Conservation (phyloP, 2,888 invertebrate species). For the Dasysyrphus tricinctus region DNA sequence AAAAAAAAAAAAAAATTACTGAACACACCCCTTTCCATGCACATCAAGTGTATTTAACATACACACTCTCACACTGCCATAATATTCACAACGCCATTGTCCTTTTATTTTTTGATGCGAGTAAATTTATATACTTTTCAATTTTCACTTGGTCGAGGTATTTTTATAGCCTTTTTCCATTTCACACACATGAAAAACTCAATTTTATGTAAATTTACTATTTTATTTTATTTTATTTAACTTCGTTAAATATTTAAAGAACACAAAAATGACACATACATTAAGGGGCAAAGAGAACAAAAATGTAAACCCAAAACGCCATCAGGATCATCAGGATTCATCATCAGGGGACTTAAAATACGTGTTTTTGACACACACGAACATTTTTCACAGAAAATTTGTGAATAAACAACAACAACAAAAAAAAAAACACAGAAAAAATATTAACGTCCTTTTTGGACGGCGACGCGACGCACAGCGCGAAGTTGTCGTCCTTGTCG, state of each 20-base stretch:
- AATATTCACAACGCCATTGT: constrained; percentile 57
- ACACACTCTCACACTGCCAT: constrained; percentile 19
- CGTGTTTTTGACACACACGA: constrained; percentile 45
- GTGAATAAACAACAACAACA: too few relatives aligned
- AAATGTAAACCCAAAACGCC: constrained; percentile 34
- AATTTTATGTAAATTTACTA: constrained; percentile 45
- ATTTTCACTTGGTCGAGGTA: constrained; percentile 40
- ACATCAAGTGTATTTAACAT: constrained; percentile 37
- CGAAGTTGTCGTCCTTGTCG: constrained; percentile 26
- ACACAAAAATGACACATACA: constrained; percentile 9
- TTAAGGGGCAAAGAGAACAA: neutral
- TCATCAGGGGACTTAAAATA: constrained; percentile 50
- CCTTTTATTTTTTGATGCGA: constrained; percentile 44
- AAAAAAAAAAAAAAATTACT: constrained; percentile 57
- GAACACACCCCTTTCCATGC: constrained; percentile 66
- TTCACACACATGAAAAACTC: constrained; percentile 17
- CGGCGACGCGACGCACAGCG: neutral
- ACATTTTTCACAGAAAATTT: constrained; percentile 29
- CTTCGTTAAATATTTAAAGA: constrained; percentile 59
- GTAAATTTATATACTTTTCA: constrained; percentile 17
- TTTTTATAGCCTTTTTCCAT: constrained; percentile 14
- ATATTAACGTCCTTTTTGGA: constrained; percentile 12
- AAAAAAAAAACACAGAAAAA: constrained; percentile 2
- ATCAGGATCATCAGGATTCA: constrained; percentile 58
- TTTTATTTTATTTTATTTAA: constrained; percentile 34